Evolutionary conservation across 2,113 vertebrate genomes (phyloP), one percentile per base, ranked within the genome.

Genomic region (Macrotis lagotis): DNA sequence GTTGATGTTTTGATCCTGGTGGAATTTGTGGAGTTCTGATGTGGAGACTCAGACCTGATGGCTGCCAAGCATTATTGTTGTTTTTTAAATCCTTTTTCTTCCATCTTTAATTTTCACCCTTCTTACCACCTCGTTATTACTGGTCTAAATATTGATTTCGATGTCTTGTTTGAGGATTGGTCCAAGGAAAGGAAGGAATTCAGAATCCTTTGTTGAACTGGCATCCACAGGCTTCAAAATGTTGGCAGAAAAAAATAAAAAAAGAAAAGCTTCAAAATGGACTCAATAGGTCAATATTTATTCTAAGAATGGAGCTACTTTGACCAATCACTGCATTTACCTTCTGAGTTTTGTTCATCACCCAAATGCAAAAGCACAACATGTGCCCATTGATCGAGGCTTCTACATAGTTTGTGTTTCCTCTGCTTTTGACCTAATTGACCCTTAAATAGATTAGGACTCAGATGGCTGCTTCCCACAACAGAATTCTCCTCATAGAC

Each of bases 1-100:
- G 88, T 95, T 97, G 96, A 97, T 89, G 89, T 94, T 96, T 96
- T 93, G 96, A 96, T 97, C 96, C 96, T 97, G 95, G 94, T 97
- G 26, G 66, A 97, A 98, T 97, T 96, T 96, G 97, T 55, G 44
- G 44, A 51, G 88, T 92, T 93, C 55, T 95, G 93, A 97, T 92
- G 94, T 96, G 95, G 74, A 96, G 91, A 48, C 91, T 92, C 91
- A 48, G 74, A 91, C 92, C 37, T 97, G 66, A 97, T 92, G 89
- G 48, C 89, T 97, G 94, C 94, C 97, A 96, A 96, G 89, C 88
- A 24, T 95, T 92, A n/a, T n/a, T n/a, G n/a, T n/a, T n/a, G n/a
- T 50, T 24, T 91, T 96, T 96, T 90, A 94, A 96, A 94, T 96
- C 51, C n/a, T 92, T 44, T 93, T 94, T 37, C 47, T 94, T 94